Conservation (phyloP, 2,888 invertebrate genomes). For the Scrobipalpa atriplicella region DNA sequence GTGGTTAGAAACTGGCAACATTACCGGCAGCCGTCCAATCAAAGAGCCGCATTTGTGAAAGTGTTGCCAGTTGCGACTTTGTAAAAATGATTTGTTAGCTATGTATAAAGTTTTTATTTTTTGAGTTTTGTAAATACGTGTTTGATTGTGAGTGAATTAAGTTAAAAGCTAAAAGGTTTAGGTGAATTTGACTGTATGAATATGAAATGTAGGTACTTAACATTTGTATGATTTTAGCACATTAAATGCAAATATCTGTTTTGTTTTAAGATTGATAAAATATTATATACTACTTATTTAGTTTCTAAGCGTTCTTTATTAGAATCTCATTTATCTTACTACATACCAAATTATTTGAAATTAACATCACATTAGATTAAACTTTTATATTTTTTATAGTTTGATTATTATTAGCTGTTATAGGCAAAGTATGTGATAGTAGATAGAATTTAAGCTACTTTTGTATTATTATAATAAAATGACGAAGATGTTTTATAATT, state of each 20-base stretch:
- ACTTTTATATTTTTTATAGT: neutral
- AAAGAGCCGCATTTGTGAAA: neutral
- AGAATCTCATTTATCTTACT: neutral
- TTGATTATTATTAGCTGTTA: neutral
- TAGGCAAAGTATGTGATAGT: neutral
- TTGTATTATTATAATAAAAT: neutral
- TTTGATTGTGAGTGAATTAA: neutral
- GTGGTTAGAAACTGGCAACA: conserved; percentile 6
- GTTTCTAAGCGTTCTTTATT: neutral
- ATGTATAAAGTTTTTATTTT: neutral
- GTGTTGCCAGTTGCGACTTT: conserved; percentile 3
- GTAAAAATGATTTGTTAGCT: neutral
- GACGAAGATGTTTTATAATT: neutral
- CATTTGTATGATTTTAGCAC: too few species aligned
- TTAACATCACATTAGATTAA: neutral
- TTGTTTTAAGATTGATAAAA: too few species aligned
- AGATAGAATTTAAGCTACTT: neutral
- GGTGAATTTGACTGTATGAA: too few species aligned
- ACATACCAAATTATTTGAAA: neutral
- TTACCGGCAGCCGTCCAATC: neutral
- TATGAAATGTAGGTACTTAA: too few species aligned
- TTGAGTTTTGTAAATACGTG: conserved; percentile 1
- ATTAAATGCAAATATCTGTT: too few species aligned
- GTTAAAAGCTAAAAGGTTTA: too few species aligned
- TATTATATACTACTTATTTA: too few species aligned